Base-by-base conservation (phyloP, 30 jellyfish, hydroid and myxozoan species). In the Phacellophora camtschatica region DNA sequence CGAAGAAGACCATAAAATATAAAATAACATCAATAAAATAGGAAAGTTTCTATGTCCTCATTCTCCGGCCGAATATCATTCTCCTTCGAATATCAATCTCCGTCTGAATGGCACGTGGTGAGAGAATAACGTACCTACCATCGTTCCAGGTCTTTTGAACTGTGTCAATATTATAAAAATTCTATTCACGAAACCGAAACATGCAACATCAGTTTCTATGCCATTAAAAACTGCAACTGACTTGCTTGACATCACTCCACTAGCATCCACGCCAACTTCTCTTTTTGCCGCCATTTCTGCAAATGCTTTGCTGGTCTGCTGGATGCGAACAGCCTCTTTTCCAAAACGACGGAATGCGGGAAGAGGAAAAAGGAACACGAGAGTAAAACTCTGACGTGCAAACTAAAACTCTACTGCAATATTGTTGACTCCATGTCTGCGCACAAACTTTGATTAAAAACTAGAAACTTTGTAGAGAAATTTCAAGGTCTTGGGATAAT, bases 131-230 rank as follows among this genome's bases (percentile, higher is more conserved):
- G 32, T 3, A 37, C 72, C 31, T 42, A 89, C 88, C 82, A 89
- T 71, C 22, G 95, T 82, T 7, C 97, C 97, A 42, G 90, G 90
- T 2, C 95, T 83, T 32, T 85, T 58, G 55, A 92, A 77, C 66
- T 89, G 97, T 27, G 97, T 72, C 19, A 89, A 29, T 30, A 76
- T 74, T 12, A 89, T 83, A 29, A 89, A 82, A 3, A 89, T 82
- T 16, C 96, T 79, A 61, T 89, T 89, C 45, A 82, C 54, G 41
- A 82, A 89, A 59, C 69, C 53, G 71, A 82, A 92, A 30, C 96
- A 92, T 20, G 75, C 54, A 6, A 89, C 54, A 56, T 82, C 95
- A 3, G 97, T 89, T 16, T 25, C 43, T 1, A 50, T 58, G 16
- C 68, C 86, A 57, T 82, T 71, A n/a, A 56, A 29, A 69, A 68